Base-by-base conservation (phyloP, 2,113 vertebrate genomes). In the Cochlearius cochlearius region DNA sequence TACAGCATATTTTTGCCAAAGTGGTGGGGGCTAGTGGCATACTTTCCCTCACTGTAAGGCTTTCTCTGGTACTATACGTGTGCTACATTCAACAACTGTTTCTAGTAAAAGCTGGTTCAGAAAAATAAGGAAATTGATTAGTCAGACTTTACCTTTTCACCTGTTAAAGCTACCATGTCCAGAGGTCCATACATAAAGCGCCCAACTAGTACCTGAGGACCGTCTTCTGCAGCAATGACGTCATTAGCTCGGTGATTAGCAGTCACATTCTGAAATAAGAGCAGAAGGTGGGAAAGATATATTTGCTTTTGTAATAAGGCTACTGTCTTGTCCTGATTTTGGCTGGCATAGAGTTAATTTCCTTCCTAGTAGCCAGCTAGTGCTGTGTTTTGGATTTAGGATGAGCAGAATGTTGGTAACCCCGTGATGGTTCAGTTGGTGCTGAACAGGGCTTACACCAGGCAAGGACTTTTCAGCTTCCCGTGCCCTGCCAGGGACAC, bases 171-270 rank as follows among this genome's bases (percentile, higher is more conserved):
- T 52, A 99, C 99, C 99, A 99, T 99, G 98, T 99, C 99, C 64
- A 99, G 97, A 66, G 99, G 99, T 27, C 99, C 99, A 6, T 99
- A 99, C 99, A 99, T 99, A 95, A 99, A 99, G 67, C 99, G 99
- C 22, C 99, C 99, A 58, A 99, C 98, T 58, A 99, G 98, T 10
- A 98, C 98, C 97, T 99, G 99, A 13, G 98, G 98, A 30, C 99
- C 99, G 0, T 99, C 99, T 97, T 99, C 99, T 0, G 99, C 99
- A 5, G 99, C 98, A 41, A 99, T 99, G 88, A 99, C 97, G 1
- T 99, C 99, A 5, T 99, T 99, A 81, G 99, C 99, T 92, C 99
- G 98, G 97, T 99, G 99, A 97, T 99, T 99, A 66, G 98, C 98
- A 26, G 99, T 99, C 73, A 99, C 99, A 6, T 99, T 99, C 99